Base-by-base conservation (phyloP, 2,113 vertebrate genomes). In the Epinephelus fuscoguttatus region DNA sequence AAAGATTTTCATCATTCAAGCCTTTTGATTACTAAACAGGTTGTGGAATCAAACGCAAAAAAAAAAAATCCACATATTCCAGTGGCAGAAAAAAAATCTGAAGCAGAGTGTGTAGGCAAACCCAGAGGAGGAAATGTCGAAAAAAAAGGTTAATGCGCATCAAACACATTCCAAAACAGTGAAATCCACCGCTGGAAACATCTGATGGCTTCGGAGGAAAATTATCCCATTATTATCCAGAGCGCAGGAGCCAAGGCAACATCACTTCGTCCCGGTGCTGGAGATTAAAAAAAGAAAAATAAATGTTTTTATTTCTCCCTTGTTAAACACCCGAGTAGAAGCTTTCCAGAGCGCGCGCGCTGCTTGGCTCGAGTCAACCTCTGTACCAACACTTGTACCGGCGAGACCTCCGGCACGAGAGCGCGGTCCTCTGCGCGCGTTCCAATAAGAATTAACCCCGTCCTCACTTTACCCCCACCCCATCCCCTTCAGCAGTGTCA, bases 291-390 rank as follows among this genome's bases (percentile, higher is more conserved):
- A 18, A 60, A 19, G 0, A n/a, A 70, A 57, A 60, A 45, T n/a
- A 70, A 21, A 70, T 45, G 11, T 19, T 33, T 23, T 15, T 45
- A 30, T 21, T 18, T 17, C 15, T 30, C n/a, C 2, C 13, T 40
- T 50, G 55, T 76, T 53, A 59, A 82, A 84, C 49, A 60, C 17
- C 33, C 49, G 60, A 68, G 53, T 27, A 67, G 30, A 70, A 47
- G 72, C 70, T 89, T 70, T 80, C 64, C 83, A 81, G 70, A 75
- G 88, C 85, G 84, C 87, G 84, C 87, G 80, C 78, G 95, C 94
- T 68, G 96, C 95, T 95, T 95, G 83, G 81, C 95, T 96, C 92
- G 30, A 92, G 93, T 88, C 91, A 91, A 89, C 93, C 93, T 86
- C 75, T 79, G 75, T 93, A 75, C 91, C 75, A 80, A 87, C 88